These are phyloP conservation scores for Saguinus imperator DNA, from an alignment of 2,113 vertebrate genomes.

Conservation along the genomic window DNA sequence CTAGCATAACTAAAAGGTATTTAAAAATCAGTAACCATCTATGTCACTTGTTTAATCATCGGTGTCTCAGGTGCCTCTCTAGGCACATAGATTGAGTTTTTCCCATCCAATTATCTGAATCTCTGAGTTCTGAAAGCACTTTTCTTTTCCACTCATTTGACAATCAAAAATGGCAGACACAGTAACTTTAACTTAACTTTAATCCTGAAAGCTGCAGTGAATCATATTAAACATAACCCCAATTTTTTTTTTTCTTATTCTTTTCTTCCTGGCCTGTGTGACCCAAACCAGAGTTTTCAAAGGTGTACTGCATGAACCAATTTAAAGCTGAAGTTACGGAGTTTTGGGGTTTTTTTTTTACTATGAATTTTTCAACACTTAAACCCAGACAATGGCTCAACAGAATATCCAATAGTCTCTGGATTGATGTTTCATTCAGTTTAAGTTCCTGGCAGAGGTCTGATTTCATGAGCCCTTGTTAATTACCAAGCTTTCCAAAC, in stretches of 20 bases:
- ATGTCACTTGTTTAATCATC: background rate
- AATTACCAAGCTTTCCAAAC: conserved; percentile 30
- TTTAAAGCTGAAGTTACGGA: background rate
- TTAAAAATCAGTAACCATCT: background rate
- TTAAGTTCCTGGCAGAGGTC: background rate
- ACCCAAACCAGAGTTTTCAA: conserved; percentile 26
- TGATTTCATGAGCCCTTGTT: background rate
- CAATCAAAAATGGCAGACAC: background rate
- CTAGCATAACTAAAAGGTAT: background rate
- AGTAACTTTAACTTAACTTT: conserved; percentile 42
- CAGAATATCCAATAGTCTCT: conserved; percentile 3
- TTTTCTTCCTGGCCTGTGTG: background rate
- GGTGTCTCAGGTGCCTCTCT: background rate
- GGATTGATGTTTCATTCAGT: background rate
- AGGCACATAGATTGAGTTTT: background rate
- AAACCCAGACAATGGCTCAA: background rate
- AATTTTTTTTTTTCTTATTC: background rate
- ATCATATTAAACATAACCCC: conserved; percentile 41
- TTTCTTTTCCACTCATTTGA: background rate
- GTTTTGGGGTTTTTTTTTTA: background rate
- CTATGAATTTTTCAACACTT: conserved; percentile 36
- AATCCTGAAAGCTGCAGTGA: conserved; percentile 9
- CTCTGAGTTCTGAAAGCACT: background rate
- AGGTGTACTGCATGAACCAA: background rate
- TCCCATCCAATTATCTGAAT: background rate